phyloP scores from a whole-genome alignment of 1,140 invertebrate genomes.

The Artemia franciscana region DNA sequence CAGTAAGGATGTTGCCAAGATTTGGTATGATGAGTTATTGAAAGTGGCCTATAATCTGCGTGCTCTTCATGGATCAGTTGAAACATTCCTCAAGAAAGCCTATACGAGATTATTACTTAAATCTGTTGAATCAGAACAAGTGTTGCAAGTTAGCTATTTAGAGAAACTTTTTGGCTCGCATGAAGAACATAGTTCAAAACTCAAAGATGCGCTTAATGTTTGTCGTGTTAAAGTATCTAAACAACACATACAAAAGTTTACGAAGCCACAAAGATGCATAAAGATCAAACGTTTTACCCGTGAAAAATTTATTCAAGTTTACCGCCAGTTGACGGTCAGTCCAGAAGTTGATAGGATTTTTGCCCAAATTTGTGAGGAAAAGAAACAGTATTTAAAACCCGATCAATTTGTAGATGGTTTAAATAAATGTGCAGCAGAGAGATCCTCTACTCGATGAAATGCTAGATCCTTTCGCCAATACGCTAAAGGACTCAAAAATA shows the following conservation, averaged over 20 bases:
- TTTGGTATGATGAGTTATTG: slow-evolving; percentile 73
- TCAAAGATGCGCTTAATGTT: slow-evolving; percentile 71
- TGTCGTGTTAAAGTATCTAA: slow-evolving; percentile 30
- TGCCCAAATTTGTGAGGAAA: slow-evolving; percentile 43
- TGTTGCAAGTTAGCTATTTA: slow-evolving; percentile 39
- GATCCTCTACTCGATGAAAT: slow-evolving; percentile 93
- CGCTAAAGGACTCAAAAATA: slow-evolving; percentile 56
- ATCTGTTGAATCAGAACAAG: slow-evolving; percentile 61
- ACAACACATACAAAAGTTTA: no score
- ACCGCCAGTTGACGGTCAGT: slow-evolving; percentile 63
- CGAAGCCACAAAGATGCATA: slow-evolving; percentile 49
- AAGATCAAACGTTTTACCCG: slow-evolving; percentile 64
- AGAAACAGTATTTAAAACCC: slow-evolving; percentile 55
- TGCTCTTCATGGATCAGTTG: slow-evolving; percentile 61
- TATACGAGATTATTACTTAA: slow-evolving; percentile 64
- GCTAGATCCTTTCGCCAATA: slow-evolving; percentile 77
- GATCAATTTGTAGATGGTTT: slow-evolving; percentile 79
- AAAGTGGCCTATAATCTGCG: slow-evolving; percentile 69
- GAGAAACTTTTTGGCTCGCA: slow-evolving; percentile 50
- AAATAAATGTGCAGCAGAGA: slow-evolving; percentile 78
- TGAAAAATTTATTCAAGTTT: slow-evolving; percentile 82
- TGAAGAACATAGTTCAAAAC: slow-evolving; percentile 74
- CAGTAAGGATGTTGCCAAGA: slow-evolving; percentile 62
- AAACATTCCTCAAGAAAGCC: slow-evolving; percentile 67
- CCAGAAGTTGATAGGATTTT: slow-evolving; percentile 74